These are phyloP conservation scores for Cranoglanis bouderius DNA, from an alignment of 2,113 vertebrate species.

Conservation along the genomic window DNA sequence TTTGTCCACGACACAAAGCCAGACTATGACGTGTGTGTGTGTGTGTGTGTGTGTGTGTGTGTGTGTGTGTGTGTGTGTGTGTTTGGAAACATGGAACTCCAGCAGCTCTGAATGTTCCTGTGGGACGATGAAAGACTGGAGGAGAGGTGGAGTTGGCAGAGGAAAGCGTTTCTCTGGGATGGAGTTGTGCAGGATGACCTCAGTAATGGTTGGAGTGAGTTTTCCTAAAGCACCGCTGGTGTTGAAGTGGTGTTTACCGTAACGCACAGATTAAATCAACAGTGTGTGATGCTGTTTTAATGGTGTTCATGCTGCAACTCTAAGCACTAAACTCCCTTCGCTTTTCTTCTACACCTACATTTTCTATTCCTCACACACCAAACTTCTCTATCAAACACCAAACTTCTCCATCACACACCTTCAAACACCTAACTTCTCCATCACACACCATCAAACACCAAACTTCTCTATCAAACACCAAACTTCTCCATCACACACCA, in stretches of 20 bases:
- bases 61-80: constrained; percentile 2
- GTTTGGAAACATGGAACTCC: constrained; percentile 7
- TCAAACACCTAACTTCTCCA: background rate
- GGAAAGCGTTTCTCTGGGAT: background rate
- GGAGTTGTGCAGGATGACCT: constrained; percentile 14
- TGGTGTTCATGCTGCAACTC: background rate
- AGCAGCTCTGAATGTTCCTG: constrained; percentile 12
- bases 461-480: background rate
- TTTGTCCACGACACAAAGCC: constrained; percentile 14
- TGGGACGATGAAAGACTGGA: constrained; percentile 17
- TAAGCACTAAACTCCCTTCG: background rate
- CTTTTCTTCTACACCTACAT: background rate
- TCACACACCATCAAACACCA: background rate
- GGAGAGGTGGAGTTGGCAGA: constrained; percentile 24
- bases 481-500: background rate
- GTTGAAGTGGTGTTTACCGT: background rate
- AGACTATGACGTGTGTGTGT: constrained; percentile 21
- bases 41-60: background rate
- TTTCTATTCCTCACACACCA: background rate
- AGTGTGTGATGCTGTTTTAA: background rate
- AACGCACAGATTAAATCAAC: background rate
- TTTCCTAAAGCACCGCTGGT: background rate
- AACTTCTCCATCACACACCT: background rate
- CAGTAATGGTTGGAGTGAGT: constrained; percentile 6
- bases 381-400: background rate